Conservation (phyloP, 2,797 vertebrate species). For the Coregonus ussuriensis region DNA sequence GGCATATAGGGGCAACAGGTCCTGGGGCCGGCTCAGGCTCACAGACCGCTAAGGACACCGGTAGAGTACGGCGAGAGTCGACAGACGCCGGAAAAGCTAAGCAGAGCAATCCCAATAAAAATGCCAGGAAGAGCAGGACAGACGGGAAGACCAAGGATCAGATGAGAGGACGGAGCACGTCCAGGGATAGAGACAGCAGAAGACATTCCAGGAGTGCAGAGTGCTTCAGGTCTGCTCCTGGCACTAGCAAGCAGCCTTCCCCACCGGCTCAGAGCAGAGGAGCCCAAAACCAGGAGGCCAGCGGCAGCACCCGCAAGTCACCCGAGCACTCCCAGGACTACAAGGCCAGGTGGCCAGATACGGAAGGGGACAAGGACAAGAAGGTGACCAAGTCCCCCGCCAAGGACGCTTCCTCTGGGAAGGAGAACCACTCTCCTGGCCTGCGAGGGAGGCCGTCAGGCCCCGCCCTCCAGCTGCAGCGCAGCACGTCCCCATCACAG, state of each 20-base stretch:
- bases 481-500: slow-evolving; percentile 77
- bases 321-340: slow-evolving; percentile 83
- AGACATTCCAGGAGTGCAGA: slow-evolving; percentile 79
- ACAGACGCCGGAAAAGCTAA: slow-evolving; percentile 44
- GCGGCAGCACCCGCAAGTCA: slow-evolving; percentile 71
- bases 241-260: slow-evolving; percentile 72
- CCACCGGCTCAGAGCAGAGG: slow-evolving; percentile 59
- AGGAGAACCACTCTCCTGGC: slow-evolving; percentile 85
- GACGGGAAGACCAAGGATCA: slow-evolving; percentile 28
- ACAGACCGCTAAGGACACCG: not conserved
- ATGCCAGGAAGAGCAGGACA: slow-evolving; percentile 66
- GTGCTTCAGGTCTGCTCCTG: slow-evolving; percentile 77
- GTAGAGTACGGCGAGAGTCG: slow-evolving; percentile 73
- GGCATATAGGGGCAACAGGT: not conserved
- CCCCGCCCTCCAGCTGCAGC: slow-evolving; percentile 75
- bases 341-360: slow-evolving; percentile 79
- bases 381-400: slow-evolving; percentile 81
- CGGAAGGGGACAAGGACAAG: slow-evolving; percentile 80
- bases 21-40: not conserved
- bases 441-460: slow-evolving; percentile 65
- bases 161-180: slow-evolving; percentile 73
- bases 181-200: slow-evolving; percentile 71
- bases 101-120: slow-evolving; percentile 81
- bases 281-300: slow-evolving; percentile 75
- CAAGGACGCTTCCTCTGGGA: slow-evolving; percentile 86